phyloP scores from a whole-genome alignment of 1,140 invertebrate species.

The Bombus fervidus region DNA sequence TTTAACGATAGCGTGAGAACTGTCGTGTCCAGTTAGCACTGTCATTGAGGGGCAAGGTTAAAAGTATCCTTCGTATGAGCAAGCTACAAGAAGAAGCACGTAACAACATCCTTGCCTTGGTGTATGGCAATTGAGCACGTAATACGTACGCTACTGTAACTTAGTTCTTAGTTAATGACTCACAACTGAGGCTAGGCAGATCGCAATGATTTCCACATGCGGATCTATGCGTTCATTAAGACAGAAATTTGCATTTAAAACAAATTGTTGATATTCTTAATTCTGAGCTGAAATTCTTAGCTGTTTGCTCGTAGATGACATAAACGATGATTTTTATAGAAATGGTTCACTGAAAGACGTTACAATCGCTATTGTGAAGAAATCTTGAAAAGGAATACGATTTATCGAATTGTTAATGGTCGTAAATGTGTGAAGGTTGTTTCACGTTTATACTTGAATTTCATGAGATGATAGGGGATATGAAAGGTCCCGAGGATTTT shows the following conservation, averaged over 20 bases:
- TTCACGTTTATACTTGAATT: background rate
- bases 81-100: slow-evolving; percentile 21
- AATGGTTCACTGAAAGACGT: background rate
- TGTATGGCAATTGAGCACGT: slow-evolving; percentile 55
- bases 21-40: slow-evolving; percentile 43
- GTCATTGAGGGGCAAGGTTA: slow-evolving; percentile 71
- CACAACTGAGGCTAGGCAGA: slow-evolving; percentile 64
- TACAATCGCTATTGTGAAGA: background rate
- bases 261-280: background rate
- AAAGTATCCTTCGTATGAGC: slow-evolving; percentile 42
- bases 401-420: background rate
- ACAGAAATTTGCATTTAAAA: slow-evolving; percentile 4
- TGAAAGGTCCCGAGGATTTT: background rate
- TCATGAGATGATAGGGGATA: background rate
- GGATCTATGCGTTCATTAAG: background rate
- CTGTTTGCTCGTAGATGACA: background rate
- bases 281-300: background rate
- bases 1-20: slow-evolving; percentile 67
- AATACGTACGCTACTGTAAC: slow-evolving; percentile 47
- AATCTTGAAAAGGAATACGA: background rate
- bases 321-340: background rate
- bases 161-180: slow-evolving; percentile 71
- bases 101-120: slow-evolving; percentile 64
- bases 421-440: background rate
- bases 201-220: slow-evolving; percentile 3